Evolutionary conservation across 2,888 invertebrate genomes (phyloP).

Genomic region (Cephus runcator): DNA sequence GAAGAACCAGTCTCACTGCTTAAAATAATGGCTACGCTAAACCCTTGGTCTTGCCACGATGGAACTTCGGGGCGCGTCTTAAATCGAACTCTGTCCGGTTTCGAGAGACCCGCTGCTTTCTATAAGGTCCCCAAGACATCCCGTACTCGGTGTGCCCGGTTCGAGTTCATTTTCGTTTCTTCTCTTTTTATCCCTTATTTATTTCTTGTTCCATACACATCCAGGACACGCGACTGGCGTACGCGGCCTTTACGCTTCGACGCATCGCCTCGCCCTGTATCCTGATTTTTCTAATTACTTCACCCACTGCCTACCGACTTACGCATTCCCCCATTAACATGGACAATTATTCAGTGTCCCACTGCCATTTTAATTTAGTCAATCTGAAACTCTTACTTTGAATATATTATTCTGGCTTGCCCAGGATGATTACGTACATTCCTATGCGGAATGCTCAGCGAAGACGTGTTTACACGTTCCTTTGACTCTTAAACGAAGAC

Average conservation of each 20-base stretch:
- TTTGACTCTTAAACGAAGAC: background rate
- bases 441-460: background rate
- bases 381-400: background rate
- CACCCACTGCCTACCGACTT: background rate
- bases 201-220: background rate
- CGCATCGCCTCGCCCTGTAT: background rate
- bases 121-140: background rate
- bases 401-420: background rate
- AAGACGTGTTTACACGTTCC: background rate
- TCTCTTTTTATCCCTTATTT: background rate
- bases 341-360: background rate
- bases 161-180: background rate
- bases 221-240: background rate
- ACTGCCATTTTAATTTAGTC: background rate
- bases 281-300: background rate
- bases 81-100: slow-evolving; percentile 5
- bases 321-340: background rate
- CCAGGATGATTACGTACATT: background rate
- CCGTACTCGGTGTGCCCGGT: background rate
- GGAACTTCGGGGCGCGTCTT: slow-evolving; percentile 25
- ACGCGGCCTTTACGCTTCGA: background rate
- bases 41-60: slow-evolving; percentile 29
- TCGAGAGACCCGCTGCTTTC: background rate
- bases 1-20: slow-evolving; percentile 38
- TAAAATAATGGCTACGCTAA: slow-evolving; percentile 35